Base-by-base conservation (phyloP, 2,797 vertebrate species). In the Siniperca obscura region DNA sequence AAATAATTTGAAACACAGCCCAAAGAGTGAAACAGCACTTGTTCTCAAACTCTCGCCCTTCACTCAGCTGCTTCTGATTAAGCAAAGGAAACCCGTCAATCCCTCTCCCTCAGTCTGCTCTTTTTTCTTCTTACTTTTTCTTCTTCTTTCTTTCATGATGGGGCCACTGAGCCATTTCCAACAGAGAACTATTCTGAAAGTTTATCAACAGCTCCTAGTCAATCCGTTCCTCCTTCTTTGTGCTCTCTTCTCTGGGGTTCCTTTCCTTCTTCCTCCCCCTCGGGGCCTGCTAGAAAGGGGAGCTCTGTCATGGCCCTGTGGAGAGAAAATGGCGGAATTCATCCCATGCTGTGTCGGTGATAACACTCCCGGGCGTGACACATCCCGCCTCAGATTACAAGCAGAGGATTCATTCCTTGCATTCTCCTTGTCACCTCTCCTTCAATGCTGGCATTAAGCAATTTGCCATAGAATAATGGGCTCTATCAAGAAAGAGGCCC, bases 241-340 rank as follows among this genome's bases (percentile, higher is more conserved):
- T 94, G 84, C 87, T 82, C 83, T 50, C 80, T 85, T 86, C 85
- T 76, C 62, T 56, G 64, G 80, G 53, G 84, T 78, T 56, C 61
- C 74, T 81, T 87, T 84, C 78, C 84, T 70, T 81, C 80, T 84
- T 85, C 82, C 80, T 67, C 82, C 86, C 85, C 86, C 78, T 82
- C 59, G 21, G 89, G 87, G 78, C 72, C 83, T 22, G 42, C 78
- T 65, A 91, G 89, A 94, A 95, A 92, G 81, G 92, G 86, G 81
- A 86, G 90, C 91, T 86, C 86, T 93, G 92, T 92, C 89, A 83
- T 83, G 83, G 88, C 79, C 87, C 89, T 82, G 86, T 77, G 80
- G 88, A 88, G 82, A 85, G 91, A 92, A 94, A 96, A 92, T 90
- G 93, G 90, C 85, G 89, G 90, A 92, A 95, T 96, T 96, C 93